A percentile compares a stretch with the other conserved stretches of the same genome.
phyloP scores from a whole-genome alignment of 2,888 invertebrate species.

The Pyrgus malvae region DNA sequence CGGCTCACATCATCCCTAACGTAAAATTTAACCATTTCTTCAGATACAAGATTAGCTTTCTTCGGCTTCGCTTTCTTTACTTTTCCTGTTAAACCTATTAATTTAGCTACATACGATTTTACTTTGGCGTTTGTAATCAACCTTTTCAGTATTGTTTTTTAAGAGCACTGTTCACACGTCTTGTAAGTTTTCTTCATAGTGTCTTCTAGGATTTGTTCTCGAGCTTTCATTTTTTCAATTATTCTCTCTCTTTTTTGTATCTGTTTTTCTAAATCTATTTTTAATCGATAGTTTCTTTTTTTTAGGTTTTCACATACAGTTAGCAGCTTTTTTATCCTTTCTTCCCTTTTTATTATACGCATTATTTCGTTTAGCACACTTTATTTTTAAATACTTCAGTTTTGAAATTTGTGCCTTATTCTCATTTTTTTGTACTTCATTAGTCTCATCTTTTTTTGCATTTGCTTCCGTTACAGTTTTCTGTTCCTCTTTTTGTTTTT shows the following conservation, averaged over 20 bases:
- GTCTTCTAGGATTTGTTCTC: not conserved
- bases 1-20: constrained; percentile 31
- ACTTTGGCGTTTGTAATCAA: not conserved
- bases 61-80: constrained; percentile 13
- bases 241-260: not conserved
- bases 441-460: constrained; percentile 1
- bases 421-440: not conserved
- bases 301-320: not conserved
- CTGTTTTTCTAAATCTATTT: not conserved
- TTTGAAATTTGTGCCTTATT: not conserved
- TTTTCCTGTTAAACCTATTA: constrained; percentile 3
- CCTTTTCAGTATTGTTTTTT: constrained; percentile 11
- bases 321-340: not conserved
- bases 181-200: constrained; percentile 12
- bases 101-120: constrained; percentile 7
- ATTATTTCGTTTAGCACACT: not conserved
- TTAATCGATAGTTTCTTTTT: constrained; percentile 1
- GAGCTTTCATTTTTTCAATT: not conserved
- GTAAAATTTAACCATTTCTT: constrained; percentile 31
- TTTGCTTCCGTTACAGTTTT: not conserved
- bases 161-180: constrained; percentile 1
- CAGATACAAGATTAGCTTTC: constrained; percentile 3
- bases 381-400: not conserved
- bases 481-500: constrained; percentile 2
- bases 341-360: not conserved